Conservation (phyloP, 1,140 invertebrate genomes). For the Galleria mellonella region DNA sequence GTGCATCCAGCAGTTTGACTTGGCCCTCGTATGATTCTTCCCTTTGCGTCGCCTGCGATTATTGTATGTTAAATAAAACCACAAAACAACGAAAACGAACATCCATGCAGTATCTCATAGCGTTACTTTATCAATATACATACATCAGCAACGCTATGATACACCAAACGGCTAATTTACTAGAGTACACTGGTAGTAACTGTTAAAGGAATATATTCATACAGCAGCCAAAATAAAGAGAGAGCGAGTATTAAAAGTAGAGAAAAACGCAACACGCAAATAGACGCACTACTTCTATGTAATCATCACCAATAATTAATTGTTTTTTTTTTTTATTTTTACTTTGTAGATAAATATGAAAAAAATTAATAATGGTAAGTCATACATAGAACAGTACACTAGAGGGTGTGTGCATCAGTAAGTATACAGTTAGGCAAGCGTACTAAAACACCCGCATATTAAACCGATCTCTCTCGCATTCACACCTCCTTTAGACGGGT, state of each 20-base stretch:
- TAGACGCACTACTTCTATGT: constrained; percentile 41
- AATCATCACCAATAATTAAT: constrained; percentile 6
- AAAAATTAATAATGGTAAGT: constrained; percentile 23
- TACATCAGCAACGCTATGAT: constrained; percentile 24
- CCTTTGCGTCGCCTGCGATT: constrained; percentile 91
- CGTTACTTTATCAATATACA: constrained; percentile 19
- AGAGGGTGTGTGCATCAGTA: constrained; percentile 45
- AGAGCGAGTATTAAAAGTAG: constrained; percentile 14
- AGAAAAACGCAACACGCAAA: constrained; percentile 29
- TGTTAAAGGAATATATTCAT: constrained; percentile 32
- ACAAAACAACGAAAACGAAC: constrained; percentile 58
- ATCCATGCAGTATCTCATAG: constrained; percentile 51
- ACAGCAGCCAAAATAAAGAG: constrained; percentile 41
- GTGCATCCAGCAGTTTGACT: constrained; percentile 92
- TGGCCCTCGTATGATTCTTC: constrained; percentile 97
- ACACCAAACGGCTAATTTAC: constrained; percentile 28
- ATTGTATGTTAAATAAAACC: constrained; percentile 59
- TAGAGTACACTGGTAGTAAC: constrained; percentile 32
- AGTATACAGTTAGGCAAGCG: constrained; percentile 64
- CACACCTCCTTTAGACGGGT: constrained; percentile 99
- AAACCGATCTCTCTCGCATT: constrained; percentile 48
- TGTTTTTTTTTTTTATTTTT: constrained; percentile 21
- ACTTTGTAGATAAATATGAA: background rate
- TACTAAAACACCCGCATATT: constrained; percentile 48
- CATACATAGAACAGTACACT: constrained; percentile 36